Evolutionary conservation across 1,140 invertebrate genomes (phyloP).

Genomic region (Eufriesea mexicana): DNA sequence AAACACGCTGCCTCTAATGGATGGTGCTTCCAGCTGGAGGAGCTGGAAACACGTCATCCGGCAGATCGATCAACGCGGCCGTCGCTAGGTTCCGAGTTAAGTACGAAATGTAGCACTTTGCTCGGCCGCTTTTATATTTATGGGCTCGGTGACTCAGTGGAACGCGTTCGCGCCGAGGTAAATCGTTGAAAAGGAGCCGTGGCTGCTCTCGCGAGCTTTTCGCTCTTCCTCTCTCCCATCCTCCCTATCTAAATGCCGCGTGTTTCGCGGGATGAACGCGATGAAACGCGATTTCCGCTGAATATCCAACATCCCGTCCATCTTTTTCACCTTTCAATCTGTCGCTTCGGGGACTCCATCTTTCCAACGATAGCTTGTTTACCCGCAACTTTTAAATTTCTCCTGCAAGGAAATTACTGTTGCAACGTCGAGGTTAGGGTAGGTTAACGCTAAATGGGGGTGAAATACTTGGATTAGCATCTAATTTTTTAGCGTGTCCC

Average conservation of each 20-base stretch:
- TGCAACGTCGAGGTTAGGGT: too few species aligned
- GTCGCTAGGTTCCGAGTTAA: constrained; percentile 37
- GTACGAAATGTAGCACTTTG: constrained; percentile 54
- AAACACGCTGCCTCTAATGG: constrained; percentile 74
- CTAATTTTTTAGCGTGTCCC: too few species aligned
- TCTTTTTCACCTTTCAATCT: neutral
- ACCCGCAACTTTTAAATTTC: too few species aligned
- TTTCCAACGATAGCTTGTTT: neutral
- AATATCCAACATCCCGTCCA: neutral
- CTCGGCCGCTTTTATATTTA: constrained; percentile 39
- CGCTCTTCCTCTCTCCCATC: neutral
- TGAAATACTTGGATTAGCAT: too few species aligned
- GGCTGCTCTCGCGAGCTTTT: neutral
- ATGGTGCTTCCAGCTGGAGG: constrained; percentile 61
- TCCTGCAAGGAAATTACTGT: too few species aligned
- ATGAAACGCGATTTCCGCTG: constrained; percentile 8
- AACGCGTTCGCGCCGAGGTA: constrained; percentile 25
- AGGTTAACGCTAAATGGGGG: too few species aligned
- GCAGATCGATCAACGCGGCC: constrained; percentile 52
- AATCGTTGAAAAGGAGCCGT: constrained; percentile 34
- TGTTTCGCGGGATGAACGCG: neutral
- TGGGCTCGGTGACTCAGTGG: constrained; percentile 37
- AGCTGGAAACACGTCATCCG: constrained; percentile 64
- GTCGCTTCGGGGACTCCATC: neutral
- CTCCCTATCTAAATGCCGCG: neutral